These are phyloP conservation scores for Clarias fuscus DNA, from an alignment of 2,797 vertebrate genomes.

Conservation along the genomic window DNA sequence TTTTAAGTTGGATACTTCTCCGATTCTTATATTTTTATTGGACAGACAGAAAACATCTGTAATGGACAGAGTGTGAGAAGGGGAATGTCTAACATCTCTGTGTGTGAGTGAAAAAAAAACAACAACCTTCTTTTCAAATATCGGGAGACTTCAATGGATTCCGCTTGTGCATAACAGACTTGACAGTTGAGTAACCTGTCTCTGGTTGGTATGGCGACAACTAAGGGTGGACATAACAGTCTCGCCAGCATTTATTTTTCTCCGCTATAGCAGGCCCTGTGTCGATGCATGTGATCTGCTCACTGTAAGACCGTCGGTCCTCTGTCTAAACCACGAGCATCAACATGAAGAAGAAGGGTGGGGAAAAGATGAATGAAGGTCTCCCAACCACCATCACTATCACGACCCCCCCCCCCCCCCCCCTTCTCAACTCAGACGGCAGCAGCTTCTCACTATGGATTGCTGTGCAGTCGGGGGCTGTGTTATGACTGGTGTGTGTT, in stretches of 20 bases:
- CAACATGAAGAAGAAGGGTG: constrained; percentile 45
- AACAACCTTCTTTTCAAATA: background rate
- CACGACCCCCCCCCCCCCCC: background rate
- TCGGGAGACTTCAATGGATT: background rate
- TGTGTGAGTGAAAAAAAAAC: background rate
- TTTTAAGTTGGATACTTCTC: constrained; percentile 2
- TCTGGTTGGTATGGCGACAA: constrained; percentile 47
- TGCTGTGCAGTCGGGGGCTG: constrained; percentile 52
- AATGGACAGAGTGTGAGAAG: background rate
- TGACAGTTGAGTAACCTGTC: constrained; percentile 24
- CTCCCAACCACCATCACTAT: constrained; percentile 12
- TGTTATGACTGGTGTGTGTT: constrained; percentile 83
- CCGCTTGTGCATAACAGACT: constrained; percentile 19
- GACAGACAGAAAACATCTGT: background rate
- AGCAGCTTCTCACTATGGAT: constrained; percentile 57
- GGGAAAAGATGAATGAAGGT: constrained; percentile 57
- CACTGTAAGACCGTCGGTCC: constrained; percentile 32
- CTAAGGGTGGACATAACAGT: constrained; percentile 44
- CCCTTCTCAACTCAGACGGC: constrained; percentile 16
- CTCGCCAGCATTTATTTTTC: constrained; percentile 48
- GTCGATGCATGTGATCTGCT: constrained; percentile 14
- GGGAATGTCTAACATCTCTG: background rate
- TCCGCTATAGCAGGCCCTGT: constrained; percentile 10
- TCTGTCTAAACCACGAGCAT: constrained; percentile 38
- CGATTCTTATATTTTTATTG: background rate